These are phyloP conservation scores for Eubasilissa splendida DNA, from an alignment of 2,888 invertebrate genomes.

Conservation along the genomic window DNA sequence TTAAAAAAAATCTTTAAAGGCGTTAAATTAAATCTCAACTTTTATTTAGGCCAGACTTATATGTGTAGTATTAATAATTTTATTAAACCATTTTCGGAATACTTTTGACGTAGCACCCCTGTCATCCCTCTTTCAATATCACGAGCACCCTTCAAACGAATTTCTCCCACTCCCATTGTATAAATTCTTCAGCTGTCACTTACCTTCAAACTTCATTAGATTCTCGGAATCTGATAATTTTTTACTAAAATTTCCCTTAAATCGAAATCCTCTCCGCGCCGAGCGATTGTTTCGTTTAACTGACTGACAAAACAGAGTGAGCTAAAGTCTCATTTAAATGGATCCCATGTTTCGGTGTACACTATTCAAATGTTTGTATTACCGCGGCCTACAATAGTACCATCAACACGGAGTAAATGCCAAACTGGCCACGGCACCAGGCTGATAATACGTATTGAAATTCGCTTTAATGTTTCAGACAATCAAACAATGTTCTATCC, in stretches of 20 bases:
- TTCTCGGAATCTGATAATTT: slow-evolving; percentile 4
- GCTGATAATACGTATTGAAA: no score
- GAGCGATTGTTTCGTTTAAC: no score
- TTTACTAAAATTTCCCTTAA: not conserved
- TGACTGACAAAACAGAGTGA: no score
- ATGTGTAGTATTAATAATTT: no score
- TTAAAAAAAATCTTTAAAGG: no score
- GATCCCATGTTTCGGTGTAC: slow-evolving; percentile 15
- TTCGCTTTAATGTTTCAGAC: no score
- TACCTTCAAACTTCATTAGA: slow-evolving; percentile 34
- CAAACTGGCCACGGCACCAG: no score
- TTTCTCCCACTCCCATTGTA: not conserved
- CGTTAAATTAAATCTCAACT: not conserved
- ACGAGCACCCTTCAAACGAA: slow-evolving; percentile 9
- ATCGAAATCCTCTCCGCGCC: not conserved
- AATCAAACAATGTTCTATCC: no score
- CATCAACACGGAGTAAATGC: no score
- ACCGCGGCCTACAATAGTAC: not conserved
- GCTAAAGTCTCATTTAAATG: not conserved
- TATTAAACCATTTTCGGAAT: not conserved
- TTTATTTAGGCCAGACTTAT: not conserved
- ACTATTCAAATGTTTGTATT: slow-evolving; percentile 11
- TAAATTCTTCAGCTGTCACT: slow-evolving; percentile 36
- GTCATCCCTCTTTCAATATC: slow-evolving; percentile 31
- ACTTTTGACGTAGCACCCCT: slow-evolving; percentile 1